These are phyloP conservation scores for Sarcophaga variegata DNA, from an alignment of 2,888 invertebrate species.

Conservation along the genomic window DNA sequence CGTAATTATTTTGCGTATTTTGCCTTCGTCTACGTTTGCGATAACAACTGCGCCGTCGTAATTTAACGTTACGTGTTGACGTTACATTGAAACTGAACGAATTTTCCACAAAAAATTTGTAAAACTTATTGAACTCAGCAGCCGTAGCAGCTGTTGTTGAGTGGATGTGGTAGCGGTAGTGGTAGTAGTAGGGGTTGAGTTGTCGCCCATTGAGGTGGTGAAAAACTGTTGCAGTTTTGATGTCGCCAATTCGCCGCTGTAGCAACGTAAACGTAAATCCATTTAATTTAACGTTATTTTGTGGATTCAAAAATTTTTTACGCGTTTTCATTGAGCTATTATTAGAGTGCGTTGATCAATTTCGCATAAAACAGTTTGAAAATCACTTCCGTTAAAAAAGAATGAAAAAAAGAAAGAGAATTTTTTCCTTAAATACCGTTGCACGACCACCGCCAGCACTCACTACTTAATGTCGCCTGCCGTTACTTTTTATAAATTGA, in stretches of 20 bases:
- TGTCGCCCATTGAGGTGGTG: slow-evolving; percentile 31
- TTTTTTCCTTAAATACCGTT: neutral
- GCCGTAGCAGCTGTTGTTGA: neutral
- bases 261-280: slow-evolving; percentile 28
- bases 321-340: slow-evolving; percentile 62
- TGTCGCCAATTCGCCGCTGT: slow-evolving; percentile 45
- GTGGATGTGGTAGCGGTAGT: neutral
- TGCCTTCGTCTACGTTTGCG: slow-evolving; percentile 51
- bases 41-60: slow-evolving; percentile 59
- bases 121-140: slow-evolving; percentile 11
- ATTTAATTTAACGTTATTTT: slow-evolving; percentile 54
- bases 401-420: neutral
- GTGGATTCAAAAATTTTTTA: slow-evolving; percentile 41
- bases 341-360: neutral
- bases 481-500: neutral
- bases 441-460: neutral
- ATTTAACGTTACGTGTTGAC: slow-evolving; percentile 33
- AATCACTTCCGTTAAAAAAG: neutral
- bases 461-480: neutral
- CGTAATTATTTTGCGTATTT: slow-evolving; percentile 44
- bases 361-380: neutral
- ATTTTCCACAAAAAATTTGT: slow-evolving; percentile 46
- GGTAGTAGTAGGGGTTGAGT: neutral
- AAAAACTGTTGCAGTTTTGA: slow-evolving; percentile 55
- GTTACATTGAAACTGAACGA: slow-evolving; percentile 36